Percentiles rank a stretch among this genome's conserved stretches.
These are phyloP conservation scores for Augochlora pura DNA, from an alignment of 1,140 invertebrate species.

Conservation along the genomic window DNA sequence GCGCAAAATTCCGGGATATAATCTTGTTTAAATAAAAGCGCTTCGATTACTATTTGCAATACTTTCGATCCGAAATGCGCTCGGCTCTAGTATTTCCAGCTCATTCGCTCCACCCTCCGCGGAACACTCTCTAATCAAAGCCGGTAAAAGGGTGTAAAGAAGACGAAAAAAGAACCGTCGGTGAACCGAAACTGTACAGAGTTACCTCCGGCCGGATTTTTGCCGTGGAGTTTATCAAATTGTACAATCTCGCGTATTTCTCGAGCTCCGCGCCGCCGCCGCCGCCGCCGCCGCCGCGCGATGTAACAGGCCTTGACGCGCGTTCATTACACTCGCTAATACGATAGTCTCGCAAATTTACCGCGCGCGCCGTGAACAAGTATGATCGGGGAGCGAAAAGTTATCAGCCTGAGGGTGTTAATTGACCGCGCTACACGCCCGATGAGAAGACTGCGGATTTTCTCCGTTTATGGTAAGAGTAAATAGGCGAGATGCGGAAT, in stretches of 20 bases:
- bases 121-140: constrained; percentile 6
- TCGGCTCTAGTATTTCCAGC: no score
- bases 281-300: no score
- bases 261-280: no score
- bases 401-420: constrained; percentile 7
- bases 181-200: background rate
- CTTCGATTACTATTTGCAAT: no score
- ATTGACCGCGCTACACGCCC: background rate
- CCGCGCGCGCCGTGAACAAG: background rate
- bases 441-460: no score
- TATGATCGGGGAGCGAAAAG: constrained; percentile 11
- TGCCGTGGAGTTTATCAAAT: background rate
- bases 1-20: no score
- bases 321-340: constrained; percentile 9
- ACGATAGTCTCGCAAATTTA: constrained; percentile 32
- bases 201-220: background rate
- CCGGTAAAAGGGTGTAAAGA: background rate
- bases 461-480: background rate
- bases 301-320: background rate
- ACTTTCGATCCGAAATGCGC: no score
- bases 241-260: no score
- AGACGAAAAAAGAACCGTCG: background rate
- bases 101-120: background rate
- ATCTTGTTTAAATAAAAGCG: no score
- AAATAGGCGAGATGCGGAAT: no score